phyloP scores from a whole-genome alignment of 2,797 vertebrate genomes.

The Helarctos malayanus region DNA sequence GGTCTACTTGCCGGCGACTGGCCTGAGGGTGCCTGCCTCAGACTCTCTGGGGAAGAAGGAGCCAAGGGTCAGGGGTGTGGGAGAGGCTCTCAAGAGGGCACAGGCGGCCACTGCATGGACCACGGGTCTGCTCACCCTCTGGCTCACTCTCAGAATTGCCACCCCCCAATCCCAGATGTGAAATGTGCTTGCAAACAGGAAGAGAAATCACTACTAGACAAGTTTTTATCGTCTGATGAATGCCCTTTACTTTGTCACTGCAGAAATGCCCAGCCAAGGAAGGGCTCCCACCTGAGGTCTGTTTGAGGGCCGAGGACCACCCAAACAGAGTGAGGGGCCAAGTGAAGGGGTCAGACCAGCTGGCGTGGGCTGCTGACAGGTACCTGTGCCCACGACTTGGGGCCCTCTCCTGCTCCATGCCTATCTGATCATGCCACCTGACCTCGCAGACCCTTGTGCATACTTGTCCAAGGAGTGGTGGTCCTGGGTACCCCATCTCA shows the following conservation, averaged over 20 bases:
- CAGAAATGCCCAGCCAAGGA: neutral
- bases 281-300: neutral
- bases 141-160: neutral
- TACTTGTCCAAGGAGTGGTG: neutral
- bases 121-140: neutral
- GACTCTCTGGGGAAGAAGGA: neutral
- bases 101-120: accelerated
- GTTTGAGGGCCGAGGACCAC: neutral
- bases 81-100: neutral
- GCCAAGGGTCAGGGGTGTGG: neutral
- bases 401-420: neutral
- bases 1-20: accelerated
- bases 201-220: accelerated
- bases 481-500: neutral
- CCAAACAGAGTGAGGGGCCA: neutral
- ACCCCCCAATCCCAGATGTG: neutral
- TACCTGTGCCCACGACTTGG: accelerated
- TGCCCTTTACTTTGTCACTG: neutral
- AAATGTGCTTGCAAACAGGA: neutral
- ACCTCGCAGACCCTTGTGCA: neutral
- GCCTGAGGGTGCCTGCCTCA: neutral
- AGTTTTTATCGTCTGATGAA: neutral
- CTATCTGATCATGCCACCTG: neutral
- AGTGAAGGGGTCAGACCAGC: neutral
- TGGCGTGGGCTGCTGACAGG: accelerated